These are phyloP conservation scores for Scaptomyza pallida DNA, from an alignment of 1,140 invertebrate species.

Conservation along the genomic window DNA sequence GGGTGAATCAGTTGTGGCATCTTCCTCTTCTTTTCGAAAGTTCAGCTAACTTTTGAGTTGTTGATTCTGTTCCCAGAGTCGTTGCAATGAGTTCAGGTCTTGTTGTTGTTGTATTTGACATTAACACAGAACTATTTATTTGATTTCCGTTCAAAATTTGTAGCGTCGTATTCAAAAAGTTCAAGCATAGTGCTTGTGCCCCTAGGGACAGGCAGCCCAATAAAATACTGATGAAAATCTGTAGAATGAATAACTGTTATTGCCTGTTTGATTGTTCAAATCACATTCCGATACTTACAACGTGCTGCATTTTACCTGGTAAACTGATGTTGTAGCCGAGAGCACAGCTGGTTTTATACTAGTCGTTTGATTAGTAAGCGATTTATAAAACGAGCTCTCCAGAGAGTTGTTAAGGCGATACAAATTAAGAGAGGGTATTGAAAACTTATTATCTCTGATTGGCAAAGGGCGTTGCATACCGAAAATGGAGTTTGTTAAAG, in stretches of 20 bases:
- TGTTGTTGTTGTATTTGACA: neutral
- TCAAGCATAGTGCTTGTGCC: neutral
- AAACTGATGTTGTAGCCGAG: constrained; percentile 38
- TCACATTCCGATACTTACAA: constrained; percentile 48
- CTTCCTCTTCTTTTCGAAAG: too few species aligned
- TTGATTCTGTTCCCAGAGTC: neutral
- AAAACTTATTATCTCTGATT: too few species aligned
- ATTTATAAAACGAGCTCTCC: neutral
- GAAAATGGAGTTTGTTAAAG: too few species aligned
- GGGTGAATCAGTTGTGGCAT: too few species aligned
- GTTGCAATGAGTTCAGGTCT: too few species aligned
- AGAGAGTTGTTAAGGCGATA: too few species aligned
- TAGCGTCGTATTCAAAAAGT: neutral
- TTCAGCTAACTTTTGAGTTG: too few species aligned
- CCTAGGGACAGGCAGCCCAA: neutral
- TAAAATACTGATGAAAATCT: constrained; percentile 23
- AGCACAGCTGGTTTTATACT: constrained; percentile 51
- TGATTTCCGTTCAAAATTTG: neutral
- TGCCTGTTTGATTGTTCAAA: neutral
- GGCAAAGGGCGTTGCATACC: too few species aligned
- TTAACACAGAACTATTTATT: neutral
- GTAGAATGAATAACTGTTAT: neutral
- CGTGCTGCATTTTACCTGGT: constrained; percentile 53
- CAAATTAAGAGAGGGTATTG: too few species aligned
- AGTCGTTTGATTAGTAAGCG: neutral